Evolutionary conservation across 2,113 vertebrate genomes (phyloP), one percentile per base, ranked within the genome.

Genomic region (Climacteris rufus): DNA sequence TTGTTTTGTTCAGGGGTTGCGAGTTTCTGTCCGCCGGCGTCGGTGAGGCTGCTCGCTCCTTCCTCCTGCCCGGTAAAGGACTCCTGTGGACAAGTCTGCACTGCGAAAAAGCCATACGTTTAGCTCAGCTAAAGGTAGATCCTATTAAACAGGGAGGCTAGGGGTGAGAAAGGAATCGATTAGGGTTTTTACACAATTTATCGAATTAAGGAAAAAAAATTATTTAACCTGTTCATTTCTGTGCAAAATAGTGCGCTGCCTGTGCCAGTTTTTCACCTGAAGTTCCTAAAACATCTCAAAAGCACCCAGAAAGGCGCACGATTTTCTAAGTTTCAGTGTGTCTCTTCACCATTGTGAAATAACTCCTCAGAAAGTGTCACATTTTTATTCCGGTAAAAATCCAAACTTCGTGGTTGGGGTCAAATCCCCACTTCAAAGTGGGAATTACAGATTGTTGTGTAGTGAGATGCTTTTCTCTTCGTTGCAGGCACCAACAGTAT

Each of bases 81-180:
- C 18, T 44, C 3, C 5, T 2, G 4, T 8, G 50, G 33, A 5
- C 3, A 1, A 2, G 16, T 5, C 20, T 39, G 40, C 45, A 0
- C 9, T 8, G 3, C 12, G n/a, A 5, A 49, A 37, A 66, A 20
- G 5, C 1, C 4, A 6, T 5, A 3, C 1, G 1, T 47, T 77
- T 25, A 39, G 13, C 28, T 37, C 15, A 24, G 0, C 10, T 13
- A 33, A 31, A 50, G 60, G 33, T 17, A 37, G 50, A 42, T 31
- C 13, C 22, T n/a, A 0, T 49, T 53, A 5, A 14, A 35, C 9
- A 5, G n/a, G 21, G 16, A 45, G 25, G 31, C n/a, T 61, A 3
- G 44, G 30, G 4, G 17, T 35, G 69, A 61, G 69, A 60, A 71
- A 24, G 7, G 10, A 33, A 2, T 25, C 13, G 16, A 10, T 56